Conservation (phyloP, 2,113 vertebrate genomes). For the Callipepla californica region DNA sequence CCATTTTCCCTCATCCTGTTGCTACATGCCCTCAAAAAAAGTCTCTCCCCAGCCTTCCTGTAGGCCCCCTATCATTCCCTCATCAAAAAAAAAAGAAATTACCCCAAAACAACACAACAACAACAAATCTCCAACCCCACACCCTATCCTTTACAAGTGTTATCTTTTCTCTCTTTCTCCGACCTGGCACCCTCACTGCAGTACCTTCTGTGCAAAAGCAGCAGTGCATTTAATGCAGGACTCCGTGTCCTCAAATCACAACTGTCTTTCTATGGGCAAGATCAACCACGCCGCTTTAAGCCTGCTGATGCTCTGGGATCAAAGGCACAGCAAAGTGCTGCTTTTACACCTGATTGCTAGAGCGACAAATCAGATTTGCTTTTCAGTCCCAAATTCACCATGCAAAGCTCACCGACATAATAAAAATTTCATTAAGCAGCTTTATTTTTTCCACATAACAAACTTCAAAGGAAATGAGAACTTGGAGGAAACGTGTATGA, state of each 20-base stretch:
- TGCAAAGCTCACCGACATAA: neutral
- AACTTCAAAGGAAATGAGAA: conserved; percentile 29
- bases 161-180: neutral
- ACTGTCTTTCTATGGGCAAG: neutral
- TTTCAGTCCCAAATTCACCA: conserved; percentile 15
- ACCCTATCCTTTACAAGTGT: neutral
- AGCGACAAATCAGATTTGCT: neutral
- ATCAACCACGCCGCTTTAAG: neutral
- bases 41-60: too few relatives aligned
- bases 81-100: neutral
- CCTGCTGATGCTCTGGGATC: neutral
- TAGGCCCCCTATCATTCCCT: neutral
- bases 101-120: neutral
- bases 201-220: neutral
- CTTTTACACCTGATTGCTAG: neutral
- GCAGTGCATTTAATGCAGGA: neutral
- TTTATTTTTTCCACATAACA: neutral
- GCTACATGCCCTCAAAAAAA: too few relatives aligned
- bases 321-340: neutral
- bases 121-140: neutral
- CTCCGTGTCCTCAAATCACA: neutral
- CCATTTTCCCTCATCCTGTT: too few relatives aligned
- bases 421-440: conserved; percentile 18
- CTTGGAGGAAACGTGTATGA: neutral
- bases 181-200: neutral